Base-by-base conservation (phyloP, 1,140 invertebrate species). In the Eulimnadia texana region DNA sequence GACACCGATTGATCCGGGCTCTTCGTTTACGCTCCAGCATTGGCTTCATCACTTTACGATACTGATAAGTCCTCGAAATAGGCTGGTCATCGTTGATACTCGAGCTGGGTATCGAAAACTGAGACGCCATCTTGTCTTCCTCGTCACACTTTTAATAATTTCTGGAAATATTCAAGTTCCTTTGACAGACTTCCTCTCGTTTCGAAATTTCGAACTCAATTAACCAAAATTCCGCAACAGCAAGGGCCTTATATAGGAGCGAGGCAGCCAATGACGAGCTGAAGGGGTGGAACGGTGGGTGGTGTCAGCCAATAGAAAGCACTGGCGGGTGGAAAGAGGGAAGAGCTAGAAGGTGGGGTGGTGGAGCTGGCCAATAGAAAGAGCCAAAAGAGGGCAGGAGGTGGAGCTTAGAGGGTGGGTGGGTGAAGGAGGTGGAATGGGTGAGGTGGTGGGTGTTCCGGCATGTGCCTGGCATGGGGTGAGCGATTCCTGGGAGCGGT, bases 1-100 rank as follows among this genome's bases (percentile, higher is more conserved):
- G 77, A 73, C 90, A 95, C 60, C 87, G 84, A 76, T 96, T 97
- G 74, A 97, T 97, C 67, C 93, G 80, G 50, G 91, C 93, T 66
- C 93, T 78, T 63, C 93, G 80, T 75, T 92, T 90, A 68, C 93
- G 84, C 75, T 97, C 93, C 70, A 97, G 80, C 81, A 96, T 85
- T 63, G 93, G 93, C 74, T 97, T 97, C 85, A 90, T 91, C 69
- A 91, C 86, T 78, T 80, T 42, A 42, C 33, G 33, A 16, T 42
- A 42, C 33, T 42, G 33, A 16, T 42, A 42, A 42, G 33, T 42
- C 33, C 33, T 6, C 16, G 33, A 42, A 16, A 42, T 42, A 6
- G 33, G 33, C 33, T 42, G 33, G 33, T 42, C 33, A 9, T 42
- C 33, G 33, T 42, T 42, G 6, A 42, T 42, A 16, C 6, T 42